These are phyloP conservation scores for Argynnis bischoffii DNA, from an alignment of 2,888 invertebrate genomes.

Conservation along the genomic window DNA sequence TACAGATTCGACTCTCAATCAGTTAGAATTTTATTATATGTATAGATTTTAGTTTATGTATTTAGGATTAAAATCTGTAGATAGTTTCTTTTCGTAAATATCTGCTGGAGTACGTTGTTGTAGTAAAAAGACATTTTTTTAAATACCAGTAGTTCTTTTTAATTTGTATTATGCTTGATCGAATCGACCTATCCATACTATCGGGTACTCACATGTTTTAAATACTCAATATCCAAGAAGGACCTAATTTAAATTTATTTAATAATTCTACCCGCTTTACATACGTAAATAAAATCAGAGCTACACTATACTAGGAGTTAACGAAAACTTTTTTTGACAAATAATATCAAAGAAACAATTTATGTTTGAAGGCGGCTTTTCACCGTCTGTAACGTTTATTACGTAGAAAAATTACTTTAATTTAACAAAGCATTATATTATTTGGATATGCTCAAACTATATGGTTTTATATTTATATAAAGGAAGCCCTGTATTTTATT, in stretches of 20 bases:
- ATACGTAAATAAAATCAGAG: constrained; percentile 14
- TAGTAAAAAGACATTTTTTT: too few relatives aligned
- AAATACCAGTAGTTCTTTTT: too few relatives aligned
- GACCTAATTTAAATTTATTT: too few relatives aligned
- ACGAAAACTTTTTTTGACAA: constrained; percentile 14
- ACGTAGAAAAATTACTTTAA: constrained; percentile 1
- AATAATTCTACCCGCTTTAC: neutral
- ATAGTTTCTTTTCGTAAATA: too few relatives aligned
- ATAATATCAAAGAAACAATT: constrained; percentile 15
- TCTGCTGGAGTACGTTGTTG: too few relatives aligned
- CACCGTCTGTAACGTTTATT: constrained; percentile 7
- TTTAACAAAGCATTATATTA: constrained; percentile 1
- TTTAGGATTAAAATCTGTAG: neutral
- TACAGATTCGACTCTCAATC: too few relatives aligned
- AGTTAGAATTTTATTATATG: too few relatives aligned
- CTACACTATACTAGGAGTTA: constrained; percentile 1
- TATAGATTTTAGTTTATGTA: neutral
- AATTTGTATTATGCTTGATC: too few relatives aligned
- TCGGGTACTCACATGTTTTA: too few relatives aligned
- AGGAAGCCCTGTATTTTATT: neutral
- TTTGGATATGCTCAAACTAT: neutral
- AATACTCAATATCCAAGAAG: too few relatives aligned
- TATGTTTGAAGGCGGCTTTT: neutral
- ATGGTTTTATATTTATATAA: neutral
- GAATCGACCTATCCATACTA: too few relatives aligned